Evolutionary conservation across 2,888 invertebrate genomes (phyloP).

Genomic region (Orthosia cruda): DNA sequence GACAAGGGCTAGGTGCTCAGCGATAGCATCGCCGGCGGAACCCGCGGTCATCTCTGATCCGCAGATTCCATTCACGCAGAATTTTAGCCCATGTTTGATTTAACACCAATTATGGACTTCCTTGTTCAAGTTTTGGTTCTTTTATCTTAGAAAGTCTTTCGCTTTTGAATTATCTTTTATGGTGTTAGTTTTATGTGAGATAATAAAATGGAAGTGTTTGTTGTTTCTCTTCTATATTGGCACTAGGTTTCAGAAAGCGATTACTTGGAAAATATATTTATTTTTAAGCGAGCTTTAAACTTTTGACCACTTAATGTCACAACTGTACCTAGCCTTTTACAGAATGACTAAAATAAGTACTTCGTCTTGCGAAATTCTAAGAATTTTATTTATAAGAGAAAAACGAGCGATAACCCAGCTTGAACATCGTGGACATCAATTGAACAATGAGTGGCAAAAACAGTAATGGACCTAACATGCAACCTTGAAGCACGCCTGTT

Average conservation of each 20-base stretch:
- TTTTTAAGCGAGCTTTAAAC: neutral
- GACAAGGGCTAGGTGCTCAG: slow-evolving; percentile 86
- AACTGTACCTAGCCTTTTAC: neutral
- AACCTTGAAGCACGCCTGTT: slow-evolving; percentile 83
- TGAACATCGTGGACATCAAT: slow-evolving; percentile 43
- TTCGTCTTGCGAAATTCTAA: neutral
- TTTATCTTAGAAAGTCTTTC: slow-evolving; percentile 63
- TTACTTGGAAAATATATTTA: slow-evolving; percentile 22
- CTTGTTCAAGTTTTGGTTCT: slow-evolving; percentile 80
- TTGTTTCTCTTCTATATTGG: slow-evolving; percentile 15
- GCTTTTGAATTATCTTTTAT: slow-evolving; percentile 56
- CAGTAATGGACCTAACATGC: slow-evolving; percentile 70
- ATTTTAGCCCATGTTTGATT: slow-evolving; percentile 91
- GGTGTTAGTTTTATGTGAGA: slow-evolving; percentile 34
- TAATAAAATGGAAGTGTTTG: slow-evolving; percentile 41
- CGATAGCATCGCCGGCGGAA: slow-evolving; percentile 89
- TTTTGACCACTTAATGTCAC: slow-evolving; percentile 14
- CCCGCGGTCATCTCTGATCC: slow-evolving; percentile 90
- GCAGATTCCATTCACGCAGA: slow-evolving; percentile 90
- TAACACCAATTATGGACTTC: slow-evolving; percentile 92
- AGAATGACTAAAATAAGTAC: slow-evolving; percentile 10
- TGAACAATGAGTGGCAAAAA: slow-evolving; percentile 70
- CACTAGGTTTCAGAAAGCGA: slow-evolving; percentile 13
- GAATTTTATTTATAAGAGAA: neutral
- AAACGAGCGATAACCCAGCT: neutral